Conservation (phyloP, 2,797 vertebrate species). For the Scleropages formosus region DNA sequence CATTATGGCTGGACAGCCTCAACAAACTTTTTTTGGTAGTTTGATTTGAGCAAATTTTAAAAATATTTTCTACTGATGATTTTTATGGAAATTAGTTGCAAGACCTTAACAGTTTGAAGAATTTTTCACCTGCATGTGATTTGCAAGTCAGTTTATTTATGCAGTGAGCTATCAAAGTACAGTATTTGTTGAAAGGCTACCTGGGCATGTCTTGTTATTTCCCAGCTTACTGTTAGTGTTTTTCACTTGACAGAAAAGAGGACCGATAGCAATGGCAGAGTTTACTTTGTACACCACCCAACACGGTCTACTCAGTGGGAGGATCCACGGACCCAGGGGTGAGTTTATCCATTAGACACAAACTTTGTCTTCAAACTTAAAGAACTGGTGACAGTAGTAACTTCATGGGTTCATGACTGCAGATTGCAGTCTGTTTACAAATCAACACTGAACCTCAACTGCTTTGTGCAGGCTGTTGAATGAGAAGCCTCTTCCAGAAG, state of each 20-base stretch:
- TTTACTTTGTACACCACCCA: slow-evolving; percentile 97
- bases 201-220: not conserved
- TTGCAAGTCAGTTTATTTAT: not conserved
- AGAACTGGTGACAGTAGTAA: too few relatives aligned
- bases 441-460: too few relatives aligned
- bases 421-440: not conserved
- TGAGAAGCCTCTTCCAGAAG: slow-evolving; percentile 95
- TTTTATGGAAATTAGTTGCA: not conserved
- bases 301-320: slow-evolving; percentile 97
- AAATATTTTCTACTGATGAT: too few relatives aligned
- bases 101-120: not conserved
- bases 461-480: slow-evolving; percentile 78
- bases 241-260: slow-evolving; percentile 78
- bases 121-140: not conserved
- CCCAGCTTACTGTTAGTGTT: slow-evolving; percentile 1
- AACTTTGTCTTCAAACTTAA: too few relatives aligned
- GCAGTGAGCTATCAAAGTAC: not conserved
- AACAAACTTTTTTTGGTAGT: too few relatives aligned
- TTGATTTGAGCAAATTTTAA: too few relatives aligned
- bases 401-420: too few relatives aligned
- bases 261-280: slow-evolving; percentile 92
- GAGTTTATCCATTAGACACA: slow-evolving; percentile 43
- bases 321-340: slow-evolving; percentile 95
- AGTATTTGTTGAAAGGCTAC: too few relatives aligned
- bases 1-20: too few relatives aligned